Evolutionary conservation across 2,113 vertebrate species (phyloP), one percentile per base, ranked within the genome.

Genomic region (Myrmophylax atrothorax): DNA sequence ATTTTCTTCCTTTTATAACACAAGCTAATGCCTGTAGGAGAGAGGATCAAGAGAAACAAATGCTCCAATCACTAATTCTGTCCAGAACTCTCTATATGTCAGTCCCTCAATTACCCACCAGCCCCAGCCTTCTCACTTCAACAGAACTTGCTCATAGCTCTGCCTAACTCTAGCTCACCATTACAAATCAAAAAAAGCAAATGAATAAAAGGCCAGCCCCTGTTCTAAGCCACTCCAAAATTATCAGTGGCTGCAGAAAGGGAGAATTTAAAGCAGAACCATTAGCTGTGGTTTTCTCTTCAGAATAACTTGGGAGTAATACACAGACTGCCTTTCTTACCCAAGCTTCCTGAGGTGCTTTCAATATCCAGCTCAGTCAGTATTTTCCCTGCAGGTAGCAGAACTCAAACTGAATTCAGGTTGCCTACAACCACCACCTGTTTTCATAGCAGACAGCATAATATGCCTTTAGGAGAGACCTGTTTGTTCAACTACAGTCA

Each of bases 261-360:
- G 52, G 37, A 79, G 58, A 52, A 79, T 29, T 87, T 84, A 33
- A 77, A 70, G 56, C 20, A 62, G 47, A 87, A 44, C 20, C 0
- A 0, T 78, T 38, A 82, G 31, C 25, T 85, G 26, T 89, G 28
- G 25, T 35, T 96, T 91, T 73, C 35, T 80, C 40, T 76, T 64
- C 70, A 76, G 58, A 72, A 46, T 53, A 58, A 40, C 81, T 18
- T 26, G 31, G 25, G n/a, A 53, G 33, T n/a, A 66, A 80, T n/a
- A 62, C 1, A 2, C 14, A 55, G 37, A 22, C 38, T 8, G 11
- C 22, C 24, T 78, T 89, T 59, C 60, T 80, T 40, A 56, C 44
- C 58, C 38, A 69, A 91, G 77, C 35, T 72, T 90, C 87, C 90
- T 37, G 70, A 91, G 87, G 66, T 64, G 78, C 78, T 91, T 90